A percentile compares a stretch with the other conserved stretches of the same genome.
phyloP scores from a whole-genome alignment of 2,888 invertebrate species.

The Palloptera scutellata region DNA sequence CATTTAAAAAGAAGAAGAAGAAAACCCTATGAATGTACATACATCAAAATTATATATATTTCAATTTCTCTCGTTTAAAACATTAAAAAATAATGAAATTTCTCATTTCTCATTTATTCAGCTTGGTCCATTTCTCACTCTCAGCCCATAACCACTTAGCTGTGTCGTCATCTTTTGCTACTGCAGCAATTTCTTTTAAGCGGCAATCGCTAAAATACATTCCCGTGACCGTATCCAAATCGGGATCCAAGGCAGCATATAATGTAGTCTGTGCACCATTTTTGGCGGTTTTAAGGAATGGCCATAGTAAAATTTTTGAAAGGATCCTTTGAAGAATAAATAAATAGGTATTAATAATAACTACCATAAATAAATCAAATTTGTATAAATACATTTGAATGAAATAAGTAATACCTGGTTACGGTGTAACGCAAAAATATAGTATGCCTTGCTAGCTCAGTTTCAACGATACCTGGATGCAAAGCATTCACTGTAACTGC shows the following conservation, averaged over 20 bases:
- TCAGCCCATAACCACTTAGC: conserved; percentile 71
- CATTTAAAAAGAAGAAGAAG: too few relatives aligned
- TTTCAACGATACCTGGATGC: conserved; percentile 85
- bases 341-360: not conserved
- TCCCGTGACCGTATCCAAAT: conserved; percentile 52
- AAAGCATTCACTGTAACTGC: conserved; percentile 74
- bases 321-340: conserved; percentile 19
- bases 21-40: too few relatives aligned
- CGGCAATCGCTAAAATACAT: conserved; percentile 69
- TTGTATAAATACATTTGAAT: conserved; percentile 9
- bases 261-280: conserved; percentile 60
- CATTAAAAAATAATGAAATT: too few relatives aligned
- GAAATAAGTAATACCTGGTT: conserved; percentile 29
- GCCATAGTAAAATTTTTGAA: conserved; percentile 48
- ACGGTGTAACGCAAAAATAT: conserved; percentile 67
- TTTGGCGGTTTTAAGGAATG: conserved; percentile 53
- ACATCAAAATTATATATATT: too few relatives aligned
- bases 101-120: not conserved
- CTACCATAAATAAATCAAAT: not conserved
- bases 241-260: conserved; percentile 58
- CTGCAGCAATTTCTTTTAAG: conserved; percentile 64
- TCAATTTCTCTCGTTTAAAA: too few relatives aligned
- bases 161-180: conserved; percentile 66
- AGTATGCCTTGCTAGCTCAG: conserved; percentile 79
- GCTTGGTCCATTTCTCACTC: conserved; percentile 55